These are phyloP conservation scores for Lysiphlebus fabarum DNA, from an alignment of 1,140 invertebrate species.

Conservation along the genomic window DNA sequence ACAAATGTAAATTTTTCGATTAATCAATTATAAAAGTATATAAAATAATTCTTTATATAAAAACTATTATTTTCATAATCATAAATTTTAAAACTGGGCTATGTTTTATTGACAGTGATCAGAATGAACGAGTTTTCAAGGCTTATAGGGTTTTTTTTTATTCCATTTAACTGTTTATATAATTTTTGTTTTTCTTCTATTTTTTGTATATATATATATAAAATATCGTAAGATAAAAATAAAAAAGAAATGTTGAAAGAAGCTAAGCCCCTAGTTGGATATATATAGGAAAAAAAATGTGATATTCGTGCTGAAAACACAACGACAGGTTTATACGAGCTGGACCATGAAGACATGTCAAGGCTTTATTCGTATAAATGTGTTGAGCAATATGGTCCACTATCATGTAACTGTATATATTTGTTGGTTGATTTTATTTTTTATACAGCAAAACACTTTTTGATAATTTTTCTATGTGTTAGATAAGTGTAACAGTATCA, in stretches of 20 bases:
- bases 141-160: slow-evolving; percentile 3
- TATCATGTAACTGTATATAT: too few species aligned
- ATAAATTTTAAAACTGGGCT: background rate
- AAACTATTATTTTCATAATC: too few species aligned
- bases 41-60: too few species aligned
- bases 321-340: slow-evolving; percentile 22
- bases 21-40: too few species aligned
- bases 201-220: too few species aligned
- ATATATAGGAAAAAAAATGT: slow-evolving; percentile 12
- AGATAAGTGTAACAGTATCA: too few species aligned
- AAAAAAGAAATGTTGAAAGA: slow-evolving; percentile 22
- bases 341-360: slow-evolving; percentile 15
- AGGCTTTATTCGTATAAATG: slow-evolving; percentile 19
- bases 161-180: background rate
- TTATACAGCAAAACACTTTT: too few species aligned
- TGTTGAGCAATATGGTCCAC: background rate
- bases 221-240: too few species aligned
- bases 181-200: too few species aligned
- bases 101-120: slow-evolving; percentile 3
- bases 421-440: too few species aligned
- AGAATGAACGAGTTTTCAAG: slow-evolving; percentile 10
- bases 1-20: too few species aligned
- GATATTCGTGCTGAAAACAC: slow-evolving; percentile 17
- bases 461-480: too few species aligned
- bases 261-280: slow-evolving; percentile 24